phyloP scores from a whole-genome alignment of 2,888 invertebrate species.

The Xylota segnis region DNA sequence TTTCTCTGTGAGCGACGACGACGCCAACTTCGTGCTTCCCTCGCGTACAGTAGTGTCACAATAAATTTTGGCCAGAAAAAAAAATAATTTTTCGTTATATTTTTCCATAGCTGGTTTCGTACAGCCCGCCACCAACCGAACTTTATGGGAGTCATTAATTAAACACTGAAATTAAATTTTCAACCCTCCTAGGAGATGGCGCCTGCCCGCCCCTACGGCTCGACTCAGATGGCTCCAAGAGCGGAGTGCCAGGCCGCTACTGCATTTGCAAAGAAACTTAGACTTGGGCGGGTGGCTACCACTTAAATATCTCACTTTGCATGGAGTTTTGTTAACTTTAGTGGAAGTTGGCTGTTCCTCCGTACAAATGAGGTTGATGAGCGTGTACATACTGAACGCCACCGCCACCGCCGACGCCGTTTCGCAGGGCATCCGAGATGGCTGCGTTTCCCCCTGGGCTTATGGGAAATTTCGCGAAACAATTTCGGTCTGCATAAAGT shows the following conservation, averaged over 20 bases:
- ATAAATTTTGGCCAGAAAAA: conserved; percentile 45
- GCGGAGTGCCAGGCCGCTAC: background rate
- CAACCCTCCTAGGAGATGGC: conserved; percentile 10
- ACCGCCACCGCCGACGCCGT: too few relatives aligned
- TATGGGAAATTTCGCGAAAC: conserved; percentile 36
- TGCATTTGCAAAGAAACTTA: conserved; percentile 35
- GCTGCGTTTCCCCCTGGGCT: background rate
- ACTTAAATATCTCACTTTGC: conserved; percentile 58
- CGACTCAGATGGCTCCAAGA: background rate
- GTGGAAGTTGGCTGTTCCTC: conserved; percentile 53
- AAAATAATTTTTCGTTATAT: conserved; percentile 34
- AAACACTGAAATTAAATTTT: conserved; percentile 63
- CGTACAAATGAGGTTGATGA: conserved; percentile 58
- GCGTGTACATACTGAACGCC: conserved; percentile 6
- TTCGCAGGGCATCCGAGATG: background rate
- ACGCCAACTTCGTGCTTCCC: conserved; percentile 10
- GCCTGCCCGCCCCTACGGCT: background rate
- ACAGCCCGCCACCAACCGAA: conserved; percentile 12
- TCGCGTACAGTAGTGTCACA: conserved; percentile 13
- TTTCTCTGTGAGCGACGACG: conserved; percentile 29
- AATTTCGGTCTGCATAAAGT: conserved; percentile 33
- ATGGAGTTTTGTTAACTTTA: conserved; percentile 67
- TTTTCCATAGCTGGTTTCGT: conserved; percentile 5
- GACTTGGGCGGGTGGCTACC: conserved; percentile 32
- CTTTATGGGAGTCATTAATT: conserved; percentile 63